Evolutionary conservation across 2,888 invertebrate genomes (phyloP).

Genomic region (Thumatha senex): DNA sequence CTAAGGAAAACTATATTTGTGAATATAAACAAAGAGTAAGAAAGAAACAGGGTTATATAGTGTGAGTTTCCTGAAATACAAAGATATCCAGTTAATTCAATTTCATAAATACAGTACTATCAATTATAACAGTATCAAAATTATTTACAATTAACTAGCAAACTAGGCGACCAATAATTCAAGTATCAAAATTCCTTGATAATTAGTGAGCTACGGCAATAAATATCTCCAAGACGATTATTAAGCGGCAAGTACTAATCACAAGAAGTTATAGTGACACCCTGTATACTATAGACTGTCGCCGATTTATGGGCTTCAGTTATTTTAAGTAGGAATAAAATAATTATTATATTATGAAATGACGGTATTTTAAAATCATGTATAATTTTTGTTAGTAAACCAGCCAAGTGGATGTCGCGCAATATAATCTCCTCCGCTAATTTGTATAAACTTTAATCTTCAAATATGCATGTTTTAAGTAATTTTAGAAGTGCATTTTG

Average conservation of each 20-base stretch:
- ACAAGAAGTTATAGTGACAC: constrained; percentile 60
- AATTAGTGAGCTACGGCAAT: constrained; percentile 74
- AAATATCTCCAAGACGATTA: constrained; percentile 77
- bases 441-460: too few species aligned
- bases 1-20: too few species aligned
- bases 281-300: constrained; percentile 50
- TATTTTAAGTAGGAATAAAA: constrained; percentile 20
- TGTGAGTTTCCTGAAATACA: too few species aligned
- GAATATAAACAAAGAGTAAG: too few species aligned
- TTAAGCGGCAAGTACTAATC: constrained; percentile 74
- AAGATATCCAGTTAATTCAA: neutral
- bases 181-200: constrained; percentile 80
- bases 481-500: too few species aligned
- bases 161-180: constrained; percentile 64
- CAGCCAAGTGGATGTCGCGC: too few species aligned
- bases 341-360: constrained; percentile 5
- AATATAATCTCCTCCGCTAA: too few species aligned
- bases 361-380: neutral
- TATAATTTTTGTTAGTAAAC: too few species aligned
- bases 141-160: constrained; percentile 58
- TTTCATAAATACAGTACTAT: constrained; percentile 31
- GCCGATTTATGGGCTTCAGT: constrained; percentile 29
- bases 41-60: too few species aligned
- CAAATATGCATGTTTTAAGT: too few species aligned
- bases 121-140: constrained; percentile 48